These are phyloP conservation scores for Leptodactylus fallax DNA, from an alignment of 2,797 vertebrate species.

Conservation along the genomic window DNA sequence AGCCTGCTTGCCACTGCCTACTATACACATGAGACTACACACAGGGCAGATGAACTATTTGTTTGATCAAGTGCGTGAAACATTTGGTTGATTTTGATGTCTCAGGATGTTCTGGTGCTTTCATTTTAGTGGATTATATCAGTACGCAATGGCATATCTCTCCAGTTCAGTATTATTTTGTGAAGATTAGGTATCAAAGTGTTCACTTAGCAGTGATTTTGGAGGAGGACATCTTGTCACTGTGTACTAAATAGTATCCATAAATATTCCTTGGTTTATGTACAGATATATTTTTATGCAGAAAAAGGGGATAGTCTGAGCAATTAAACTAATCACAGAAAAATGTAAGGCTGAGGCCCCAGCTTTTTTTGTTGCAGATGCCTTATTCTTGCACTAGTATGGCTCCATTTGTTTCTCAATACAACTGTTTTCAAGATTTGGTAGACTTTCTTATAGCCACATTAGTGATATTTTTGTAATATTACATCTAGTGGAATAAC, in stretches of 20 bases:
- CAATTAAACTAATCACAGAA: neutral
- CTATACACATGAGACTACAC: slow-evolving; percentile 12
- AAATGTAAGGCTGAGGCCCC: neutral
- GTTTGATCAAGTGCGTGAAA: slow-evolving; percentile 5
- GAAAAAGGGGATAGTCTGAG: neutral
- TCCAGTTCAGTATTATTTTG: slow-evolving; percentile 3
- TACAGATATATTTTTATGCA: neutral
- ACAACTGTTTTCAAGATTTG: too few relatives aligned
- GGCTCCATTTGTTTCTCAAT: too few relatives aligned
- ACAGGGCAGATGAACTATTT: slow-evolving; percentile 27
- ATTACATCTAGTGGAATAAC: too few relatives aligned
- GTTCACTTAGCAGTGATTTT: neutral
- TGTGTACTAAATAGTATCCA: slow-evolving; percentile 4
- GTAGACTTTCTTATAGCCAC: too few relatives aligned
- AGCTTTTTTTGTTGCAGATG: too few relatives aligned
- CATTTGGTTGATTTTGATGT: slow-evolving; percentile 15
- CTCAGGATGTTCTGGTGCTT: slow-evolving; percentile 2
- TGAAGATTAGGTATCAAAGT: neutral
- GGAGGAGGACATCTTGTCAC: neutral
- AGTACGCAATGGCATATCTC: neutral
- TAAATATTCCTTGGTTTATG: slow-evolving; percentile 4
- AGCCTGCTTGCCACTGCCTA: slow-evolving; percentile 17
- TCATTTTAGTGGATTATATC: slow-evolving; percentile 20
- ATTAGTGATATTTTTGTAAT: too few relatives aligned
- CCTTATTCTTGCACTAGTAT: too few relatives aligned